phyloP scores from a whole-genome alignment of 2,888 invertebrate genomes.

The Ceriagrion tenellum region DNA sequence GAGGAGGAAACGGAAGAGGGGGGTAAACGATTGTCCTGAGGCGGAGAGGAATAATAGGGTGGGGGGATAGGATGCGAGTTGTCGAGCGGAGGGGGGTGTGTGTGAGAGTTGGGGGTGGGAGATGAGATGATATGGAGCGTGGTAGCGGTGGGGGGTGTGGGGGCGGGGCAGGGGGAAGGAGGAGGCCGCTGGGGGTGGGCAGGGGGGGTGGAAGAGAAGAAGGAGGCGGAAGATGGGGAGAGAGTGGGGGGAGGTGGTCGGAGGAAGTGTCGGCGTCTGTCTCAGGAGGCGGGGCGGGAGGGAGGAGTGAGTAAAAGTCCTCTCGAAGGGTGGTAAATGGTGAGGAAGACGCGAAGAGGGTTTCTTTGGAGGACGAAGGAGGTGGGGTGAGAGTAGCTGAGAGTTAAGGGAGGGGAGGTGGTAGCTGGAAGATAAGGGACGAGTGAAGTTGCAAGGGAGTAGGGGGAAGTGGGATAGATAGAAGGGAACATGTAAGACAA shows the following conservation, averaged over 20 bases:
- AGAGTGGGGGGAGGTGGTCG: not conserved
- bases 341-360: not conserved
- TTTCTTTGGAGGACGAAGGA: not conserved
- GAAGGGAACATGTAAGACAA: not conserved
- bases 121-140: slow-evolving; percentile 6
- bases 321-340: not conserved
- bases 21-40: slow-evolving; percentile 24
- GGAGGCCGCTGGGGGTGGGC: not conserved
- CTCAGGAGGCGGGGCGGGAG: not conserved
- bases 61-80: not conserved
- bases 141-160: slow-evolving; percentile 58
- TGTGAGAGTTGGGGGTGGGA: too few species aligned
- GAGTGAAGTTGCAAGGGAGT: not conserved
- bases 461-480: too few species aligned
- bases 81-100: too few species aligned
- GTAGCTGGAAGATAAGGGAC: not conserved
- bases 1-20: slow-evolving; percentile 35
- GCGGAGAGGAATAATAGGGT: not conserved
- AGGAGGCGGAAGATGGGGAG: not conserved
- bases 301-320: not conserved
- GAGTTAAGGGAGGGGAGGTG: not conserved
- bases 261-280: not conserved
- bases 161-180: not conserved
- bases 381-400: not conserved
- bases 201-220: not conserved